phyloP scores from a whole-genome alignment of 2,888 invertebrate genomes.

The Dione juno region DNA sequence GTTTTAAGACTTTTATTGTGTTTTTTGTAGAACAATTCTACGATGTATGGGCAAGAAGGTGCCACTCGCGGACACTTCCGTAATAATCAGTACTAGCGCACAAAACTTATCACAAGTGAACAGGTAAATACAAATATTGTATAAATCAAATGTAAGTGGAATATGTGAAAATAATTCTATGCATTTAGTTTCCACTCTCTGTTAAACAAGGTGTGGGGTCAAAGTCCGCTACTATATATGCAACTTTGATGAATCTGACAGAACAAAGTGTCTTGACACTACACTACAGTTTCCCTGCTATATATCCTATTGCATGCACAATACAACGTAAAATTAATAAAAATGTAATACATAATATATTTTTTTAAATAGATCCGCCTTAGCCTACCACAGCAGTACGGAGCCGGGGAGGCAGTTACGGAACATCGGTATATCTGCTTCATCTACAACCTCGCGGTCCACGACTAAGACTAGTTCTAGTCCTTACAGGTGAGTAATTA shows the following conservation, averaged over 20 bases:
- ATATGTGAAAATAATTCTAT: no score
- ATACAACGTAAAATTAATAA: no score
- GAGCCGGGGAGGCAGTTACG: constrained; percentile 77
- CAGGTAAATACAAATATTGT: constrained; percentile 58
- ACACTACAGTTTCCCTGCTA: no score
- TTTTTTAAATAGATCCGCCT: constrained; percentile 85
- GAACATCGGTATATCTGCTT: constrained; percentile 96
- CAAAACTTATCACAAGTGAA: constrained; percentile 87
- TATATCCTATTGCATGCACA: no score
- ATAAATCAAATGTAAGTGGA: no score
- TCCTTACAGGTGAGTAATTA: constrained; percentile 87
- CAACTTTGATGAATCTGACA: no score
- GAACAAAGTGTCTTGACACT: no score
- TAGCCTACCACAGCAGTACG: constrained; percentile 89
- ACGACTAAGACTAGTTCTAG: constrained; percentile 97
- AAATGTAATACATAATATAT: neutral
- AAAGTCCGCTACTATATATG: no score
- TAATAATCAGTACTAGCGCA: constrained; percentile 89
- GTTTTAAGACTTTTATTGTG: neutral
- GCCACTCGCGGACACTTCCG: constrained; percentile 89
- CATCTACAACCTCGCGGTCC: constrained; percentile 96
- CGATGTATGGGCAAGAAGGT: constrained; percentile 92
- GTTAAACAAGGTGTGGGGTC: no score
- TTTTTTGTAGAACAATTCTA: constrained; percentile 84
- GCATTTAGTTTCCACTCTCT: no score